Evolutionary conservation across 2,113 vertebrate species (phyloP), one percentile per base, ranked within the genome.

Genomic region (Nesoenas mayeri): DNA sequence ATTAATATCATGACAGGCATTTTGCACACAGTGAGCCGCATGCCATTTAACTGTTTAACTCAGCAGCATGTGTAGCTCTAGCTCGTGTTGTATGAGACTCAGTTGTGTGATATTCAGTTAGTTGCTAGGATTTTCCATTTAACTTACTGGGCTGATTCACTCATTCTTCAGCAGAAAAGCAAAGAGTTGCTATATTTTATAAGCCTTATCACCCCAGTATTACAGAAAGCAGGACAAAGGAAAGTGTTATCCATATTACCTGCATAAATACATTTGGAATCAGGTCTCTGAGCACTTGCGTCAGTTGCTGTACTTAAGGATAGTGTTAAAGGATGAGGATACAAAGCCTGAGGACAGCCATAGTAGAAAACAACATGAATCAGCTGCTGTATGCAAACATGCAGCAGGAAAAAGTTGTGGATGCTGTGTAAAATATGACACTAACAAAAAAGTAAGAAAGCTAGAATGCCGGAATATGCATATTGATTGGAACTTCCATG

Each of bases 311-410:
- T 88, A 40, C 21, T 88, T 60, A 72, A 79, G 71, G 25, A 54
- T 79, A 81, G 61, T 82, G 10, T 56, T 83, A 66, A 83, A 93
- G 16, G 31, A 88, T 83, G 60, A 77, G 7, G 10, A 18, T 79
- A 32, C 57, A 83, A 94, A 66, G 19, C 67, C 57, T 88, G 26
- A 14, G 42, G 58, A 79, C 24, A 88, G 12, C 21, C 58, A 54
- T 12, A 58, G 40, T 29, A 36, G 36, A 65, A 91, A 96, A 32
- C 47, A 79, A 50, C 64, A 56, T 66, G 88, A 88, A 96, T 74
- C 24, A 90, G n/a, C 60, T 88, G 58, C 31, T 73, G 34, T 12
- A 77, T 78, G 20, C 42, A 73, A 86, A 34, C 1, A 5, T 64
- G 42, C 32, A 66, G 13, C 44, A 79, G 67, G n/a, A 88, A 80